These are phyloP conservation scores for Oikopleura dioica DNA, from an alignment of 23 tunicate genomes.

Conservation along the genomic window DNA sequence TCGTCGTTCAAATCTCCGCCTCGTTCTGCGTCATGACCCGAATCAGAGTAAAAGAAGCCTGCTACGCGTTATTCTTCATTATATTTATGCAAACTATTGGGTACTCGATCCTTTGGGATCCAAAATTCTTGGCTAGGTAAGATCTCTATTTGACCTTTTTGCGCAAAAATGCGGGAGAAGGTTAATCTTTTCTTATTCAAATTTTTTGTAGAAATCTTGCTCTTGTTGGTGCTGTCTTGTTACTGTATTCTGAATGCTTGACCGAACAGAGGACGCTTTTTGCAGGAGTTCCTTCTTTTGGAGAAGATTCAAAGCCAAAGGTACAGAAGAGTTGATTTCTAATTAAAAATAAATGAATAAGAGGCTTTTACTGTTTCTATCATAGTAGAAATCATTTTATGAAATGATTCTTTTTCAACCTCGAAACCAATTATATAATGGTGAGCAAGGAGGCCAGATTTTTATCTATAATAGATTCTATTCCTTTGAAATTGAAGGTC, in stretches of 20 bases:
- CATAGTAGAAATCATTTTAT: no score
- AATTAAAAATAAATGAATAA: no score
- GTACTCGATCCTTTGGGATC: conserved; percentile 86
- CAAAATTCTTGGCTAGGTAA: conserved; percentile 61
- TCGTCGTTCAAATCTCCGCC: conserved; percentile 82
- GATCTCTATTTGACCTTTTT: background rate
- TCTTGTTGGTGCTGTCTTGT: conserved; percentile 80
- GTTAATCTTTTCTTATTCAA: background rate
- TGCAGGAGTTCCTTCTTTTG: conserved; percentile 90
- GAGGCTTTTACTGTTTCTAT: no score
- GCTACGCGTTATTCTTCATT: conserved; percentile 41
- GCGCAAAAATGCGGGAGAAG: background rate
- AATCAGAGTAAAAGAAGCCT: conserved; percentile 10
- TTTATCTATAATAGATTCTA: no score
- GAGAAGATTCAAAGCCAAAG: conserved; percentile 26
- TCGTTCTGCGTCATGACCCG: conserved; percentile 59
- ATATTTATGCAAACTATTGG: conserved; percentile 90
- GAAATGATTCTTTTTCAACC: no score
- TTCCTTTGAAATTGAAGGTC: no score
- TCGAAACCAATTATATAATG: no score
- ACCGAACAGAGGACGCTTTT: conserved; percentile 79
- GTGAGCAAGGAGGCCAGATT: no score
- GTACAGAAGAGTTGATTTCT: no score
- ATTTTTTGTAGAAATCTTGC: conserved; percentile 37
- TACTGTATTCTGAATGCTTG: conserved; percentile 67